A percentile compares a stretch with the other conserved stretches of the same genome.
These are phyloP conservation scores for Homarus americanus DNA, from an alignment of 1,140 invertebrate genomes.

Conservation along the genomic window DNA sequence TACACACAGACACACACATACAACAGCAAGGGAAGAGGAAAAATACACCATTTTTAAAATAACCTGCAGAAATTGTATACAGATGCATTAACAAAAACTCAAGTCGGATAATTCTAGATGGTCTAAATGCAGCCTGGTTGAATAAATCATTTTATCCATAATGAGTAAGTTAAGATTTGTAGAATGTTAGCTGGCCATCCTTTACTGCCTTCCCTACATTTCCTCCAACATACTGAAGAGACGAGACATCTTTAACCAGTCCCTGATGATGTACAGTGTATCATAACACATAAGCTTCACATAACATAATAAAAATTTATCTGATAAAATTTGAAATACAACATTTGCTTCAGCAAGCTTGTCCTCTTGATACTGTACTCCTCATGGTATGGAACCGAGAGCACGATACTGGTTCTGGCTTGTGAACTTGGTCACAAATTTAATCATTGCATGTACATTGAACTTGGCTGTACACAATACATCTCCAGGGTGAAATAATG, in stretches of 20 bases:
- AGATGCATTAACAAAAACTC: constrained; percentile 16
- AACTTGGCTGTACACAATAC: neutral
- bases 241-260: neutral
- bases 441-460: neutral
- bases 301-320: neutral
- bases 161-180: neutral
- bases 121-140: constrained; percentile 9
- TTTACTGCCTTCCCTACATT: neutral
- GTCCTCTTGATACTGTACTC: neutral
- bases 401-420: neutral
- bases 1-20: constrained; percentile 55
- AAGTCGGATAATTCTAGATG: neutral
- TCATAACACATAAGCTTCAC: neutral
- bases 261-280: constrained; percentile 1
- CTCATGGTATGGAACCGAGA: neutral
- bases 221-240: neutral
- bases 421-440: neutral
- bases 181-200: neutral
- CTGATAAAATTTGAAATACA: neutral
- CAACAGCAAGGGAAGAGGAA: constrained; percentile 48
- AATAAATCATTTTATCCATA: neutral
- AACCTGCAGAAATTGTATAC: constrained; percentile 18
- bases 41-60: constrained; percentile 7
- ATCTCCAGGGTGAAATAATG: constrained; percentile 24
- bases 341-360: neutral